These are phyloP conservation scores for Neotragus pygmaeus DNA, from an alignment of 2,113 vertebrate genomes.

Conservation along the genomic window DNA sequence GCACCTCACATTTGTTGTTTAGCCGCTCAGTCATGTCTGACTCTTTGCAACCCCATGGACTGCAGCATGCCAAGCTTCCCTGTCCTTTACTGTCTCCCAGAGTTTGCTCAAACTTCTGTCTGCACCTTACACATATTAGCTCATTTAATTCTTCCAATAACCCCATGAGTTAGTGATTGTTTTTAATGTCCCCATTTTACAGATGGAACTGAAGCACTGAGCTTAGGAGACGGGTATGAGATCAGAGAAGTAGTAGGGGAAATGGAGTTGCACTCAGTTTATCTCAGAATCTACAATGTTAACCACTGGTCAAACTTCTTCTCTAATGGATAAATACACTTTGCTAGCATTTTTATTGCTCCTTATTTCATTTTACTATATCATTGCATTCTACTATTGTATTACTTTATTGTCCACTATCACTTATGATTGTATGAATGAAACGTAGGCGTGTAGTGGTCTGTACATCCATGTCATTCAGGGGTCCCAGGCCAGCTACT, in stretches of 20 bases:
- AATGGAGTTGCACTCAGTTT: not conserved
- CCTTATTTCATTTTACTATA: too few species aligned
- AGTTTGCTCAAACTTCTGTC: not conserved
- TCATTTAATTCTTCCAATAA: not conserved
- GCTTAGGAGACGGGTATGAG: too few species aligned
- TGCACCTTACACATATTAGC: not conserved
- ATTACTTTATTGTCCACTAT: not conserved
- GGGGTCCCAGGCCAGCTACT: too few species aligned
- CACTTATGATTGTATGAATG: not conserved
- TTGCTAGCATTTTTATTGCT: not conserved
- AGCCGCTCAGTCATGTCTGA: not conserved
- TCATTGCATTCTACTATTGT: not conserved
- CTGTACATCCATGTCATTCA: not conserved
- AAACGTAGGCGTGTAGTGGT: not conserved
- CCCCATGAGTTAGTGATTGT: not conserved
- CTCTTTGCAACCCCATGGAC: not conserved
- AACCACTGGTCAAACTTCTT: not conserved
- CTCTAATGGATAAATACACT: not conserved
- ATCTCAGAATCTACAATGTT: not conserved
- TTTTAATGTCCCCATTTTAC: not conserved
- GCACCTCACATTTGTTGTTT: not conserved
- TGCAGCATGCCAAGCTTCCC: not conserved
- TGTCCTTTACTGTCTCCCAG: not conserved
- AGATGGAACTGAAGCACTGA: not conserved
- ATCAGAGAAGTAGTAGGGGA: not conserved